Base-by-base conservation (phyloP, 1,140 invertebrate species). In the Ylistrum balloti region DNA sequence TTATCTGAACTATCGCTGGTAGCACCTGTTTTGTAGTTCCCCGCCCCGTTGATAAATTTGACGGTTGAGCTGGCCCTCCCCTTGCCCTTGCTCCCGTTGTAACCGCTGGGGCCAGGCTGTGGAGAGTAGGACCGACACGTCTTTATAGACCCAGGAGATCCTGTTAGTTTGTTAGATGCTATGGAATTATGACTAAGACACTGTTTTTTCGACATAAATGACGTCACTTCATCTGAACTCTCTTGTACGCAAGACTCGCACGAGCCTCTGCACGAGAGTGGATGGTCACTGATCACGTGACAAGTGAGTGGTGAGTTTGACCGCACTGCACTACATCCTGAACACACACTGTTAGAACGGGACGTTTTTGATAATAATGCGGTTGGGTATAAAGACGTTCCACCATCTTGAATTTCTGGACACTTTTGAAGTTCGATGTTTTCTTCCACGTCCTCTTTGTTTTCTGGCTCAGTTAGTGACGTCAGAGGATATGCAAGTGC, bases 131-230 rank as follows among this genome's bases (percentile, higher is more conserved):
- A 74, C n/a, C 56, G 22, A 74, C 56, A 74, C n/a, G 56, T 74
- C 56, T 74, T n/a, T 74, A 74, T 5, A 5, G 56, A 74, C 15
- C 56, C 56, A 7, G 56, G 56, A 11, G 56, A 74, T 74, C 56
- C 56, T 0, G 56, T 74, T n/a, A 74, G 56, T 74, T 74, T 74
- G 28, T 74, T 74, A 5, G 56, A 74, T n/a, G 56, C n/a, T 74
- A 74, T 74, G 22, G 56, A 74, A 74, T 74, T 74, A n/a, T 74
- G 56, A 74, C 56, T 74, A 74, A 74, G 56, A 74, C 56, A 74
- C 56, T 74, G 56, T 11, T 74, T 74, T 74, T 74, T 74, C 56
- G 56, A 74, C 56, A 74, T 74, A 11, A 74, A 74, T 74, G 56
- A 74, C 56, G 56, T 74, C 56, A 74, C 56, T 74, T 74, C 56